Evolutionary conservation across 2,888 invertebrate genomes (phyloP).

Genomic region (Drosophila meridionalis): DNA sequence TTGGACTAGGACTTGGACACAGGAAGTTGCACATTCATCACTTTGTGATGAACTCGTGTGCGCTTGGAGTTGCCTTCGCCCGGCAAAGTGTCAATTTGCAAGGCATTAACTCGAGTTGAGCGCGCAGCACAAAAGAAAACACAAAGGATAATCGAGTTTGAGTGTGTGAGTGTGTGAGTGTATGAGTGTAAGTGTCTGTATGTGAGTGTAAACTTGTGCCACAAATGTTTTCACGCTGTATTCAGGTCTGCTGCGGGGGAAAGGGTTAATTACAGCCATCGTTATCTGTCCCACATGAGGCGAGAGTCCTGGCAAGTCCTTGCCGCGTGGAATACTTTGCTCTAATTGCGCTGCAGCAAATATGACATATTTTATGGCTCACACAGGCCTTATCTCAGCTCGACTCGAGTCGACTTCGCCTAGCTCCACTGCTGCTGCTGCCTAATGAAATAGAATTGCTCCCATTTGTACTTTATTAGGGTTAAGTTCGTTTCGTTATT

Average conservation of each 20-base stretch:
- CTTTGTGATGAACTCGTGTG: conserved; percentile 67
- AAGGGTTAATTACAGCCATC: conserved; percentile 61
- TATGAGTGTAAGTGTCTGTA: conserved; percentile 5
- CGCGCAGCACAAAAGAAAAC: conserved; percentile 5
- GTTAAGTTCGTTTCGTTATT: conserved; percentile 55
- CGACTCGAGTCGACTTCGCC: neutral
- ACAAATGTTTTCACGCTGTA: conserved; percentile 66
- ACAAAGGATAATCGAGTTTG: conserved; percentile 27
- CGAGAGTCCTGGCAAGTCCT: conserved; percentile 29
- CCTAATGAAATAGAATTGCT: conserved; percentile 78
- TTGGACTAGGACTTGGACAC: conserved; percentile 25
- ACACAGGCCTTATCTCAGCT: conserved; percentile 61
- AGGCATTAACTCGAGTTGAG: conserved; percentile 65
- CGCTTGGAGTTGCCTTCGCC: neutral
- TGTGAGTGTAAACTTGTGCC: conserved; percentile 31
- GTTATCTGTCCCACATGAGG: conserved; percentile 60
- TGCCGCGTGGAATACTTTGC: conserved; percentile 75
- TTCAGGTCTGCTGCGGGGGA: neutral
- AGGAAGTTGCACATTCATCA: conserved; percentile 80
- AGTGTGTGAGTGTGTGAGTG: neutral
- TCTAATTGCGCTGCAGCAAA: conserved; percentile 70
- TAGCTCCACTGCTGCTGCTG: conserved; percentile 1
- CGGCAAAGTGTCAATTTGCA: conserved; percentile 76
- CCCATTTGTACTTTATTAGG: conserved; percentile 79
- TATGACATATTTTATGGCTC: conserved; percentile 83